These are phyloP conservation scores for Oasisia sp. DNA, from an alignment of 2,888 invertebrate genomes.

Conservation along the genomic window DNA sequence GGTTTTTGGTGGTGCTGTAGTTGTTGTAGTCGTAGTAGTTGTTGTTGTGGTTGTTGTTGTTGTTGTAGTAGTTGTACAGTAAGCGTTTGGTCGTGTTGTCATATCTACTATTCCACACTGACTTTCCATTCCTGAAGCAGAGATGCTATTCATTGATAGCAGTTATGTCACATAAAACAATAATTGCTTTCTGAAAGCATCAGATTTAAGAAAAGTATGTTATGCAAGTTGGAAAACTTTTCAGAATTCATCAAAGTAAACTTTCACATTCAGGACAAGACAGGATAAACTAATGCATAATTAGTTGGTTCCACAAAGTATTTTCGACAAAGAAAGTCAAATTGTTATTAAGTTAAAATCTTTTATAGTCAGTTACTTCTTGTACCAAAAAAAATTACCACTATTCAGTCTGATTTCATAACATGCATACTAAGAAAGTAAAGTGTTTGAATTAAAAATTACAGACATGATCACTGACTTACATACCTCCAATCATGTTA, in stretches of 20 bases:
- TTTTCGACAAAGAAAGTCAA: background rate
- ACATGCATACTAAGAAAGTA: background rate
- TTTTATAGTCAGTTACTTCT: background rate
- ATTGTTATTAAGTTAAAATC: background rate
- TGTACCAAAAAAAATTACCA: no score
- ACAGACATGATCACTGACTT: background rate
- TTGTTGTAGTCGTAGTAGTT: background rate
- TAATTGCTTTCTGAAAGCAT: background rate
- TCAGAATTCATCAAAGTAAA: background rate
- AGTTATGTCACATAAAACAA: background rate
- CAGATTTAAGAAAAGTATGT: background rate
- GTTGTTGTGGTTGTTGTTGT: background rate
- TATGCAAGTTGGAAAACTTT: background rate
- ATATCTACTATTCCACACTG: background rate
- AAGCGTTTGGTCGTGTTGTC: background rate
- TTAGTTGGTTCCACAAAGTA: background rate
- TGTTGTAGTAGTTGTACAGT: background rate
- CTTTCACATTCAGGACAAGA: background rate
- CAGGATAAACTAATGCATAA: background rate
- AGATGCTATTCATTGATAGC: background rate
- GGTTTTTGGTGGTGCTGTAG: background rate
- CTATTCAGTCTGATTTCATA: background rate
- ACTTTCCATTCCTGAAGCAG: background rate
- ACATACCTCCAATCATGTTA: background rate
- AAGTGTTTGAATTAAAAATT: no score